Evolutionary conservation across 2,797 vertebrate species (phyloP).

Genomic region (Peromyscus aztecus): DNA sequence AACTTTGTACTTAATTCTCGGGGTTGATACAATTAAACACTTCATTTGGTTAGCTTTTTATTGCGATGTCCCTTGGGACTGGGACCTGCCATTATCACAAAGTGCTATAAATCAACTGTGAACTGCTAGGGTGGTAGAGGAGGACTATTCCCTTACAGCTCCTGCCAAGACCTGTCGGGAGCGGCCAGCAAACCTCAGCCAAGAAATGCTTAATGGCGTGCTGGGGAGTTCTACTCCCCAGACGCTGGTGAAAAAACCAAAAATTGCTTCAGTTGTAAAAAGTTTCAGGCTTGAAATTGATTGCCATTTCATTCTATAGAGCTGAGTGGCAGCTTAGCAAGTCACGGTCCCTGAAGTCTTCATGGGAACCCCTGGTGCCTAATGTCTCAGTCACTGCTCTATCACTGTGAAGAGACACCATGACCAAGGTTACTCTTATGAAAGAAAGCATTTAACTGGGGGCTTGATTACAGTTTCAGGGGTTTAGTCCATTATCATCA

Average conservation of each 20-base stretch:
- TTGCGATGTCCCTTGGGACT: constrained; percentile 63
- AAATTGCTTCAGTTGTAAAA: constrained; percentile 50
- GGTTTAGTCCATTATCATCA: background rate
- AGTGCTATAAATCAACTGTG: constrained; percentile 37
- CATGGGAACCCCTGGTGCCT: background rate
- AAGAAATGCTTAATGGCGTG: constrained; percentile 63
- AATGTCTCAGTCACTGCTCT: background rate
- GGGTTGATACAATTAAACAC: constrained; percentile 74
- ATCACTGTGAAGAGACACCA: background rate
- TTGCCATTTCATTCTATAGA: constrained; percentile 44
- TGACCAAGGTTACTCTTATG: background rate
- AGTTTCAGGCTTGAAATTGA: constrained; percentile 53
- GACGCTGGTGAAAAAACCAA: constrained; percentile 35
- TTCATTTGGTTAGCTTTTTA: constrained; percentile 75
- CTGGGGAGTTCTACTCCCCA: constrained; percentile 29
- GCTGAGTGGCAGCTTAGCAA: background rate
- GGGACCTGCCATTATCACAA: constrained; percentile 63
- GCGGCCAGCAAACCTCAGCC: background rate
- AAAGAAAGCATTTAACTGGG: background rate
- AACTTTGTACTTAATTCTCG: constrained; percentile 60
- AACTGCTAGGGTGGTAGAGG: constrained; percentile 20
- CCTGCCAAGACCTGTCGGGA: constrained; percentile 64
- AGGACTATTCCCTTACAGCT: background rate
- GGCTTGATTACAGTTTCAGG: background rate
- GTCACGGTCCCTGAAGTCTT: background rate